Percentiles rank a stretch among this genome's conserved stretches.
Evolutionary conservation across 2,113 vertebrate species (phyloP).

Genomic region (Aspiorhynchus laticeps): DNA sequence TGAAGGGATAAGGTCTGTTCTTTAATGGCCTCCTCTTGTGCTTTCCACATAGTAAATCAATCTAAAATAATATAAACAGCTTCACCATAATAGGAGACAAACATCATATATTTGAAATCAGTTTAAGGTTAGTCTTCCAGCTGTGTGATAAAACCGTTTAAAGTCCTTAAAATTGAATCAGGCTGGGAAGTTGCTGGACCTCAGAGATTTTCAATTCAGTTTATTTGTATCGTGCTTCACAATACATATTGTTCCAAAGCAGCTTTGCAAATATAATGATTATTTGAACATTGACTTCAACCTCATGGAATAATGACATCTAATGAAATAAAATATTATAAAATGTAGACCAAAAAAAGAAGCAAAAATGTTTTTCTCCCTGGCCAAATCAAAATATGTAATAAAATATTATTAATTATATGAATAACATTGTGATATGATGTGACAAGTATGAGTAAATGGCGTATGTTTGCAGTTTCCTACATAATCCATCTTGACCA

Average conservation of each 20-base stretch:
- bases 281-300: not conserved
- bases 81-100: not conserved
- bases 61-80: slow-evolving; percentile 7
- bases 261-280: not conserved
- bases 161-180: not conserved
- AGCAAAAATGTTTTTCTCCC: not conserved
- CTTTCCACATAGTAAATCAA: slow-evolving; percentile 5
- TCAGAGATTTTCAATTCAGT: not conserved
- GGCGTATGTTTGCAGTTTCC: not conserved
- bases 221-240: not conserved
- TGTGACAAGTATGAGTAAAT: not conserved
- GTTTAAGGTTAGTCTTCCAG: slow-evolving; percentile 1
- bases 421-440: not conserved
- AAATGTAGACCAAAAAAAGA: not conserved
- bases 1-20: not conserved
- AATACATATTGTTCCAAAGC: not conserved
- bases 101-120: not conserved
- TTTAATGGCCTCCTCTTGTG: slow-evolving; percentile 9
- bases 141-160: not conserved
- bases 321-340: not conserved
- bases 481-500: too few species aligned
- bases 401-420: not conserved
- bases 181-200: not conserved
- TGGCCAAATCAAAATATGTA: not conserved
- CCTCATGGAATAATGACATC: not conserved